Base-by-base conservation (phyloP, 2,797 vertebrate species). In the Decapterus maruadsi region DNA sequence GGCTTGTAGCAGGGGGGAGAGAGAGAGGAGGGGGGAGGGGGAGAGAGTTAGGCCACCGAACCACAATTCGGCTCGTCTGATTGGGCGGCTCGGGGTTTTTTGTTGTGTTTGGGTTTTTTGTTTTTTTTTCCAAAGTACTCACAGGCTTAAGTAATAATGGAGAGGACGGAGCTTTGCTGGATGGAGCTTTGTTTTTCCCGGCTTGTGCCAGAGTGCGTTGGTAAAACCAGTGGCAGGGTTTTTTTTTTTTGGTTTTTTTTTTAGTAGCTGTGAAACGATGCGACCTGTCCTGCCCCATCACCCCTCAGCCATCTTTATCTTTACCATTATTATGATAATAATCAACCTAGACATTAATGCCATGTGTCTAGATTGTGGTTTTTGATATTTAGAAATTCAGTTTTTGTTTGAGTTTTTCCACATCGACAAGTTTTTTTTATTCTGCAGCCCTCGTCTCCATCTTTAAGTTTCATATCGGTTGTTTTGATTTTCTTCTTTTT, bases 391-490 rank as follows among this genome's bases (percentile, higher is more conserved):
- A 78, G 75, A 9, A n/a, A 34, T 36, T 56, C 4, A 8, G 2
- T 29, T 12, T 29, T 19, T 22, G 14, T n/a, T 54, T n/a, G n/a
- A n/a, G n/a, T n/a, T n/a, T 40, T 4, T 40, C 8, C n/a, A n/a
- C n/a, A 11, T 90, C 89, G 78, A 91, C 89, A 26, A 26, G 26
- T 26, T 26, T 26, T 26, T 26, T 83, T 80, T 72, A n/a, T 84
- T 77, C 53, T 84, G 55, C 75, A 82, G 56, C 79, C 64, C 67
- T 31, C 67, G 76, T 85, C 54, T 85, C 71, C 86, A 88, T 88
- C 83, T 91, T n/a, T 26, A 78, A 85, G 86, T 87, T 34, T 80
- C 75, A 85, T 89, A 85, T 78, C 75, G 9, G 3, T 71, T 68
- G 26, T 74, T 82, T 59, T 26, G 3, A 46, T 76, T 77, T 69